phyloP scores from a whole-genome alignment of 2,113 vertebrate genomes.

The Onychostoma macrolepis region DNA sequence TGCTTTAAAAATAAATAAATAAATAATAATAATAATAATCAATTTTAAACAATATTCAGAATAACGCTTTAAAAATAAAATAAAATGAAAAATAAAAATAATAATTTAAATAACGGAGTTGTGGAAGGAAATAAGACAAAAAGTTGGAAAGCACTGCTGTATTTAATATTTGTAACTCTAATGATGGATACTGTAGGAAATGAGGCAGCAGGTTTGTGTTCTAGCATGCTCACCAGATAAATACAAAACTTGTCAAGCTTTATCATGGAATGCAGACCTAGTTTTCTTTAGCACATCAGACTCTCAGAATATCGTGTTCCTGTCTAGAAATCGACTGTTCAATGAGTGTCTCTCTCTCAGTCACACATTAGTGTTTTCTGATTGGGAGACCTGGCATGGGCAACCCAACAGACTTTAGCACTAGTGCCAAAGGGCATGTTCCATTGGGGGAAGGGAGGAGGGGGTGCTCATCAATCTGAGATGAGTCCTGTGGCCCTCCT shows the following conservation, averaged over 20 bases:
- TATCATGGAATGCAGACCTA: constrained; percentile 12
- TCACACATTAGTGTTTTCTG: constrained; percentile 45
- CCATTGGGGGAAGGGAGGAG: constrained; percentile 48
- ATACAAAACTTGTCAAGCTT: not conserved
- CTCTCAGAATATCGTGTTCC: constrained; percentile 11
- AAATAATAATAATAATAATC: too few relatives aligned
- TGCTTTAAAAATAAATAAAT: too few relatives aligned
- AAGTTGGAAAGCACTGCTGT: too few relatives aligned
- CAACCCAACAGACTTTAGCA: constrained; percentile 60
- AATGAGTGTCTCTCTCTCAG: constrained; percentile 13
- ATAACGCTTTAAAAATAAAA: too few relatives aligned
- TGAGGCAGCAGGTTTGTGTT: not conserved
- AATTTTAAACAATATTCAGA: too few relatives aligned
- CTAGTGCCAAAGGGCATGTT: constrained; percentile 62
- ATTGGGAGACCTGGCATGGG: constrained; percentile 61
- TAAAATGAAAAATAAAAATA: too few relatives aligned
- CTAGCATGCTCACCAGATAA: not conserved
- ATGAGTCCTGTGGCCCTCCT: constrained; percentile 62
- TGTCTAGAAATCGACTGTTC: constrained; percentile 23
- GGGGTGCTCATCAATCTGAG: constrained; percentile 60
- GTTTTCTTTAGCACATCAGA: constrained; percentile 11
- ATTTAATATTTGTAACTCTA: not conserved
- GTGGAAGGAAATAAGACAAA: too few relatives aligned
- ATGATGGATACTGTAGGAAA: not conserved
- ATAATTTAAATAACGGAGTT: too few relatives aligned